A percentile compares a stretch with the other conserved stretches of the same genome.
Evolutionary conservation across 2,888 invertebrate genomes (phyloP).

Genomic region (Lithophane ornitopus): DNA sequence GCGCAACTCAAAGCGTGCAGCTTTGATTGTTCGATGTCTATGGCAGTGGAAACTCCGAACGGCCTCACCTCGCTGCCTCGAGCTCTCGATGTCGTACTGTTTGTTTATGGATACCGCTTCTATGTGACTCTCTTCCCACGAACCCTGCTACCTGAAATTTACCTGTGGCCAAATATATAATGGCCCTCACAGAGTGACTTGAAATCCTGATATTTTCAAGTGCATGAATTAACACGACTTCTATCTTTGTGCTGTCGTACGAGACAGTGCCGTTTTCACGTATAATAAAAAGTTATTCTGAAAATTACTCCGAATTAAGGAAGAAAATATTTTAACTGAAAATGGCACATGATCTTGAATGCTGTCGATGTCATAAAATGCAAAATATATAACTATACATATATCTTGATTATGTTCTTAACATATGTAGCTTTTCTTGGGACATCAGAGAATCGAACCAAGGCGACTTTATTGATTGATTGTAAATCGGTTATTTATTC

Average conservation of each 20-base stretch:
- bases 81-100: constrained; percentile 89
- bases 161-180: constrained; percentile 60
- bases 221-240: constrained; percentile 80
- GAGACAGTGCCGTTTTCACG: constrained; percentile 80
- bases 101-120: constrained; percentile 87
- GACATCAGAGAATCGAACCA: constrained; percentile 67
- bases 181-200: constrained; percentile 61
- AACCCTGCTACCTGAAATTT: constrained; percentile 73
- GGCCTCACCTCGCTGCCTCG: constrained; percentile 83
- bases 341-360: constrained; percentile 77
- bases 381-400: constrained; percentile 61
- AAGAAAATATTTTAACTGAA: constrained; percentile 67
- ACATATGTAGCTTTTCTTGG: constrained; percentile 65
- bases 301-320: constrained; percentile 5
- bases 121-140: constrained; percentile 81
- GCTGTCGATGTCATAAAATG: constrained; percentile 77
- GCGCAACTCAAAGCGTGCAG: constrained; percentile 84
- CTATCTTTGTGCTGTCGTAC: constrained; percentile 75
- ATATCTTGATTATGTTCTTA: constrained; percentile 67
- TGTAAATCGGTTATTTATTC: not conserved
- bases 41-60: constrained; percentile 82
- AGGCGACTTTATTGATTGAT: not conserved
- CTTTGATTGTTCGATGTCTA: constrained; percentile 89
- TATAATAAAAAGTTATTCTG: constrained; percentile 26
- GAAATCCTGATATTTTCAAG: constrained; percentile 70